A percentile compares a stretch with the other conserved stretches of the same genome.
These are phyloP conservation scores for Liparis tanakae DNA, from an alignment of 2,797 vertebrate genomes.

Conservation along the genomic window DNA sequence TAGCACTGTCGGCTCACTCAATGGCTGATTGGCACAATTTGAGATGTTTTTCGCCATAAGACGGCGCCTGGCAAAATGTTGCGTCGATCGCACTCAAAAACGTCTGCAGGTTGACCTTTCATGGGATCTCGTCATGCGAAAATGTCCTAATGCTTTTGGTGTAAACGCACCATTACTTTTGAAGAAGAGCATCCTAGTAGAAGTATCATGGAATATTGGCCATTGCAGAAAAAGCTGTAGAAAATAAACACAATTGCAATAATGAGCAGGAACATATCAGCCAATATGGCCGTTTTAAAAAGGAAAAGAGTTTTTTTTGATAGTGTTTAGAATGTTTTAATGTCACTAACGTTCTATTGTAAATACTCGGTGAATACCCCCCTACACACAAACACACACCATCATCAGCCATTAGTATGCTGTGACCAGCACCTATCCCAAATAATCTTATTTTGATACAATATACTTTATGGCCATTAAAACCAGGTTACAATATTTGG, in stretches of 20 bases:
- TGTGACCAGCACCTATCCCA: background rate
- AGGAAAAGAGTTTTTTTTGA: background rate
- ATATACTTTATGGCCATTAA: constrained; percentile 5
- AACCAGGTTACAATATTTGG: constrained; percentile 12
- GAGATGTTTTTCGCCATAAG: too few species aligned
- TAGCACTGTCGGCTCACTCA: too few species aligned
- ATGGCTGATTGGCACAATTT: too few species aligned
- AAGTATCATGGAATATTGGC: background rate
- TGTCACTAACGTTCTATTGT: background rate
- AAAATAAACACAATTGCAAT: background rate
- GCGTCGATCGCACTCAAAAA: too few species aligned
- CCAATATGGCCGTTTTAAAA: background rate
- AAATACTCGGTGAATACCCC: background rate
- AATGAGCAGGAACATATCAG: background rate
- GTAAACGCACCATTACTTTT: constrained; percentile 6
- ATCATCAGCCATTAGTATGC: background rate
- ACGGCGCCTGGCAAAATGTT: too few species aligned
- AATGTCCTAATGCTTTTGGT: too few species aligned
- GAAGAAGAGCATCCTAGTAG: background rate
- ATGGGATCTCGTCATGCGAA: too few species aligned
- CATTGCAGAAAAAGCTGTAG: background rate
- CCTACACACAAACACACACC: background rate
- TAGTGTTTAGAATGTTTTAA: background rate
- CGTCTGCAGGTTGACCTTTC: too few species aligned
- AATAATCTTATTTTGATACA: constrained; percentile 6